Conservation (phyloP, 2,113 vertebrate species). For the Junco hyemalis region DNA sequence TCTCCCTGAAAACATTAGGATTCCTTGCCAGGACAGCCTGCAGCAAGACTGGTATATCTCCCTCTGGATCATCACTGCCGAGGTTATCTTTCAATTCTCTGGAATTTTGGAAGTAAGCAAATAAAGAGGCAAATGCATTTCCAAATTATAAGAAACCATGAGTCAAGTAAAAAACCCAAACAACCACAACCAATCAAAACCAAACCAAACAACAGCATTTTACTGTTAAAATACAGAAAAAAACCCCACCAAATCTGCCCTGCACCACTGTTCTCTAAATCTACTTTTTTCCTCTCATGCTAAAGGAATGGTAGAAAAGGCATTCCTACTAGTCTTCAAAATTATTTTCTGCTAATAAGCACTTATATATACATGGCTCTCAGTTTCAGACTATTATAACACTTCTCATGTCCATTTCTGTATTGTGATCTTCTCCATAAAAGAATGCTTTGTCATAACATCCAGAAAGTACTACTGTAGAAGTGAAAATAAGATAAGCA, state of each 20-base stretch:
- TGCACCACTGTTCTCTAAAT: background rate
- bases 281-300: background rate
- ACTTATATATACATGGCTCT: background rate
- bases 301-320: background rate
- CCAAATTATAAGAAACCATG: constrained; percentile 30
- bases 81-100: constrained; percentile 99
- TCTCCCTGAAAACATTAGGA: constrained; percentile 98
- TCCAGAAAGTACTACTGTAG: background rate
- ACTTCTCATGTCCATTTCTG: background rate
- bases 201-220: constrained; percentile 23
- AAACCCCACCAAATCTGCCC: background rate
- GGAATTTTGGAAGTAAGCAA: constrained; percentile 62
- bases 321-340: background rate
- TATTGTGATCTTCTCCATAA: background rate
- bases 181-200: background rate
- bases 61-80: constrained; percentile 97
- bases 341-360: background rate
- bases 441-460: background rate
- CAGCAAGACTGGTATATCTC: constrained; percentile 93
- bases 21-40: constrained; percentile 95
- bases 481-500: background rate
- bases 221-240: constrained; percentile 7
- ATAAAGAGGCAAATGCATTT: constrained; percentile 39
- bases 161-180: background rate
- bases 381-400: background rate